Percentiles rank a stretch among this genome's conserved stretches.
These are phyloP conservation scores for Trichechus manatus DNA, from an alignment of 2,113 vertebrate species.

Conservation along the genomic window DNA sequence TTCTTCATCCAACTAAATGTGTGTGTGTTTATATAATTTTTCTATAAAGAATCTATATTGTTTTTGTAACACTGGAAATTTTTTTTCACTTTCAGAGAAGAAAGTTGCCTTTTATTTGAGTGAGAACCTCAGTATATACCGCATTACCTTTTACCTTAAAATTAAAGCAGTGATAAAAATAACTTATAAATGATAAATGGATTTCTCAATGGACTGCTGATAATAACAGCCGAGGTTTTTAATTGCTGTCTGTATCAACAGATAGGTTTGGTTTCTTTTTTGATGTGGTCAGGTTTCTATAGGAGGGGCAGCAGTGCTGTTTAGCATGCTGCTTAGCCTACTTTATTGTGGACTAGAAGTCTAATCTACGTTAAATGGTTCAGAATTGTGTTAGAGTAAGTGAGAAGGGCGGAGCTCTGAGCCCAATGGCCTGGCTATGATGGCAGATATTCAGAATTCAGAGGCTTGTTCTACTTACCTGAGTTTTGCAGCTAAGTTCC, in stretches of 20 bases:
- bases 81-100: conserved; percentile 7
- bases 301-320: not conserved
- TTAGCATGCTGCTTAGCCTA: not conserved
- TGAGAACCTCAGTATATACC: not conserved
- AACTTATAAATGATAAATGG: not conserved
- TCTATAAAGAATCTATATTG: not conserved
- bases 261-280: not conserved
- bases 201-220: not conserved
- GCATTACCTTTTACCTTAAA: not conserved
- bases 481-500: not conserved
- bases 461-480: not conserved
- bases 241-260: not conserved
- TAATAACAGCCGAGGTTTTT: not conserved
- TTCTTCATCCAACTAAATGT: not conserved
- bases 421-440: not conserved
- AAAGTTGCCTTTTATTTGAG: not conserved
- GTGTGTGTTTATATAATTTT: not conserved
- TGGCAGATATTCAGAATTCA: not conserved
- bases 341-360: not conserved
- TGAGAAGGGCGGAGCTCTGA: not conserved
- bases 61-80: not conserved
- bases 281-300: not conserved
- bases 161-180: not conserved
- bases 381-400: not conserved
- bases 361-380: not conserved